Base-by-base conservation (phyloP, 1,140 invertebrate genomes). In the Paracyclopina nana region DNA sequence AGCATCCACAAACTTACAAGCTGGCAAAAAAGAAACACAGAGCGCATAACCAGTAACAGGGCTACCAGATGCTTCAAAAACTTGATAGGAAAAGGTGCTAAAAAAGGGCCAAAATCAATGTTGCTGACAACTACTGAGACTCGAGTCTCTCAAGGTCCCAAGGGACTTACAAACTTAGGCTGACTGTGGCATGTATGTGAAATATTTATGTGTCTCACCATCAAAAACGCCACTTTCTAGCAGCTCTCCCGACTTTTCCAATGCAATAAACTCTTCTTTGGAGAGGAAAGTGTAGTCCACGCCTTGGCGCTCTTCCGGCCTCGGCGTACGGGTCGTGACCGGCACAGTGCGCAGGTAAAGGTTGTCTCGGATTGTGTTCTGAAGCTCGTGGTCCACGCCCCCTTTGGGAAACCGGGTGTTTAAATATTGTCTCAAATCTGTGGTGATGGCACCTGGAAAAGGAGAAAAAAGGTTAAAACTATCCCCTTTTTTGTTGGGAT, bases 311-410 rank as follows among this genome's bases (percentile, higher is more conserved):
- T 78, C 76, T 38, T 71, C 72, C 16, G 68, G 65, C 55, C 72
- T 62, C n/a, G 71, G 70, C 30, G 60, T 55, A 46, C 75, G 56
- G 1, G 75, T 77, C 8, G 75, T 77, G 56, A 74, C 74, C 66
- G 77, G 77, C 12, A 79, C 76, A 20, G 77, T 79, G 50, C 76
- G 63, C 54, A 74, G 63, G 60, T 79, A 79, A 20, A 79, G 61
- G 60, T 79, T 79, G 57, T 79, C 75, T 16, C 77, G 60, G 50
- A 79, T 78, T 1, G 72, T 74, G 55, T 74, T 74, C 58, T 79
- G 77, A 25, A 77, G 63, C 54, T 76, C 72, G 65, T 77, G 74
- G 61, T 78, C 76, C 3, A 72, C 62, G 12, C 72, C 74, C 30
- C 72, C 73, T 60, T 76, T 75, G 50, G 68, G 69, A 60, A 78